Evolutionary conservation across 2,113 vertebrate genomes (phyloP), one percentile per base, ranked within the genome.

Genomic region (Myiopsitta monachus): DNA sequence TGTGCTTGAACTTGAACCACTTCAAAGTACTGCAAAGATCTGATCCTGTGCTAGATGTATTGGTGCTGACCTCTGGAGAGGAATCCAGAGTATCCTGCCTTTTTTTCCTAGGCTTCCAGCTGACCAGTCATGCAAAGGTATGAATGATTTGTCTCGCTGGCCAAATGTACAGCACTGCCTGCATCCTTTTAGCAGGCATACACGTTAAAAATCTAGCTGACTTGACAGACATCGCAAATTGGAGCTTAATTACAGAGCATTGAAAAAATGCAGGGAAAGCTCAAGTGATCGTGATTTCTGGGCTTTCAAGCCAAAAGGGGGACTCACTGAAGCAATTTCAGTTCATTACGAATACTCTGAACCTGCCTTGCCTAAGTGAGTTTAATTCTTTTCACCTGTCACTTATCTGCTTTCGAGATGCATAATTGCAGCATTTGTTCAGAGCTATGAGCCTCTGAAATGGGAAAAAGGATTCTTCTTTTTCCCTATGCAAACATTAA

Each of bases 341-440:
- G 67, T 92, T 95, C 93, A 96, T 96, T 97, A 92, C 79, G 92
- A 57, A 84, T 80, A 91, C 90, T 97, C 73, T 92, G 62, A 96
- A 95, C 47, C 59, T 97, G 64, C 55, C 77, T 97, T 70, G 61
- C 83, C 70, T 95, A 95, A 96, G 84, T 97, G 88, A 85, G 85
- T 95, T 97, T 96, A 95, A 87, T 93, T 94, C 92, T 83, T 87
- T 82, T 51, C 83, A 92, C 91, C 94, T 97, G 94, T 95, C 96
- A 97, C 84, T 97, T 97, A 95, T 30, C 61, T 79, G 74, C 89
- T 79, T 95, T 96, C 69, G 81, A 87, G 80, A 96, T 95, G 94
- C 54, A 41, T 97, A 98, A 97, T 97, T 97, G 91, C 96, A 83
- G 82, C 78, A 74, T 96, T 97, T 96, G 89, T 95, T 82, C 87